Percentiles rank a stretch among this genome's conserved stretches.
Evolutionary conservation across 2,888 invertebrate species (phyloP).

Genomic region (Scaptomyza tumidula): DNA sequence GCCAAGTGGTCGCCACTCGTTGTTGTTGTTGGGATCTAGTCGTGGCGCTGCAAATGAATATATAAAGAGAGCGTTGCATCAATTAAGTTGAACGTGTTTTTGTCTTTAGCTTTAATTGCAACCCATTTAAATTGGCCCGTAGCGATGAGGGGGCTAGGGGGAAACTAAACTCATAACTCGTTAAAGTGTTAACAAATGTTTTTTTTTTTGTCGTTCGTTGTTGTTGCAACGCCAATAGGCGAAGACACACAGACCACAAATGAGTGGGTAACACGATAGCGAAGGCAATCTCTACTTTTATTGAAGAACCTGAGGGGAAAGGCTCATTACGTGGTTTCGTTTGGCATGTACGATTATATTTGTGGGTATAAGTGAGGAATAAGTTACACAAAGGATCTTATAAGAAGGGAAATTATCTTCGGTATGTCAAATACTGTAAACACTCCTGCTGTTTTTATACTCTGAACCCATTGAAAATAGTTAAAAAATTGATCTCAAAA

Average conservation of each 20-base stretch:
- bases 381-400: background rate
- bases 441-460: too few species aligned
- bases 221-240: conserved; percentile 51
- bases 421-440: too few species aligned
- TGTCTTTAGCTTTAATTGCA: conserved; percentile 61
- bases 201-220: conserved; percentile 15
- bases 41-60: conserved; percentile 86
- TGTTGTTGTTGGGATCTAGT: conserved; percentile 89
- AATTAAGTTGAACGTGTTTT: conserved; percentile 44
- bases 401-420: too few species aligned
- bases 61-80: conserved; percentile 25
- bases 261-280: conserved; percentile 5
- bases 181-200: conserved; percentile 83
- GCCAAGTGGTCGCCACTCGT: conserved; percentile 92
- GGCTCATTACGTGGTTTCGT: background rate
- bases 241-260: background rate
- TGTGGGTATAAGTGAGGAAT: background rate
- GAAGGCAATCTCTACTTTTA: background rate
- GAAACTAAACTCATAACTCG: conserved; percentile 72
- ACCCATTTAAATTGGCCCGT: conserved; percentile 14
- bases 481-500: too few species aligned
- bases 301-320: background rate
- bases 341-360: background rate
- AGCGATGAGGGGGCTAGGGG: background rate
- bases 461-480: too few species aligned